Evolutionary conservation across 2,888 invertebrate species (phyloP), one percentile per base, ranked within the genome.

Genomic region (Anthophora plumipes): DNA sequence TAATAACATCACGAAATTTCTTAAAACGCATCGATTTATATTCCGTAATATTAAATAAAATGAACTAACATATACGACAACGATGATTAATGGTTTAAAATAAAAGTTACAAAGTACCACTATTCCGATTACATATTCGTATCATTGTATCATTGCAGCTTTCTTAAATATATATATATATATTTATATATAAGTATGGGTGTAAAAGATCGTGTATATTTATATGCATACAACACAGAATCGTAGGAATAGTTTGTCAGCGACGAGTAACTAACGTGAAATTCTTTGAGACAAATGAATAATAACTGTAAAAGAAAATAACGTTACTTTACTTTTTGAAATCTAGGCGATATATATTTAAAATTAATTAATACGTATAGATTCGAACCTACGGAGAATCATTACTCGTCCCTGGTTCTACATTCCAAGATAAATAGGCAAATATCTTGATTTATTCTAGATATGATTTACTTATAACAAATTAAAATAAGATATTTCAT

Each of bases 161-260:
- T 82, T 71, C 83, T 87, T 89, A 89, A 77, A 85, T 88, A 86
- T 86, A 85, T 84, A 85, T 82, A 85, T 88, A 86, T 86, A 85
- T 84, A 85, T 82, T 74, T 84, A 79, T 85, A 77, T 67, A 74
- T 87, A 89, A 84, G 80, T 85, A 87, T 81, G 80, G 77, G 76
- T 86, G 82, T 86, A 89, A 86, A 88, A 86, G 73, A 86, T 85
- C 54, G 61, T 83, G 76, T 88, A 79, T 84, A 81, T 78, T 80
- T 84, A 85, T 85, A 80, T 79, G 76, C 75, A 77, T 80, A 75
- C 79, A 86, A 85, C 76, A 69, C 70, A 77, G 66, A 69, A 66
- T 67, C 52, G 37, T 59, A 25, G 57, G 64, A 86, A 76, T 75
- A 77, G 67, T 37, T 61, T 64, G 9, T 61, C 77, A 81, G 73